Percentiles rank a stretch among this genome's conserved stretches.
Evolutionary conservation across 2,888 invertebrate species (phyloP).

Genomic region (Ditula angustiorana): DNA sequence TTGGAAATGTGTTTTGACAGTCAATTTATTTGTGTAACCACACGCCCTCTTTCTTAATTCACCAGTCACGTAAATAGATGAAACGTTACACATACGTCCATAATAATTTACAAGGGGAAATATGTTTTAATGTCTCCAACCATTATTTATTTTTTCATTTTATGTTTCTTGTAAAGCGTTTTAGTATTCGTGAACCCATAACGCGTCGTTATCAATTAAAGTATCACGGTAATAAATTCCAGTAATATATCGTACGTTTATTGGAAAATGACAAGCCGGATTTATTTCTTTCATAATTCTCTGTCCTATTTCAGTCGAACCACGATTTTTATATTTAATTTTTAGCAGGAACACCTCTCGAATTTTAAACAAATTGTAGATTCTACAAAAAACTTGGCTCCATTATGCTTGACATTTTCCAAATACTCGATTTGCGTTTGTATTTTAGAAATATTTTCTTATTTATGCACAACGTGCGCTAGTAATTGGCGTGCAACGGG

Average conservation of each 20-base stretch:
- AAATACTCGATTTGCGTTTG: not conserved
- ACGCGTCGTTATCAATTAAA: slow-evolving; percentile 19
- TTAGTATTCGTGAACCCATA: slow-evolving; percentile 4
- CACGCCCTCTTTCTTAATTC: slow-evolving; percentile 37
- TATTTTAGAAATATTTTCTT: slow-evolving; percentile 1
- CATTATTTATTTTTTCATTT: slow-evolving; percentile 18
- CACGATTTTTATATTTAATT: not conserved
- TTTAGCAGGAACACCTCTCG: not conserved
- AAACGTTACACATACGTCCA: slow-evolving; percentile 30
- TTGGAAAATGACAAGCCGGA: not conserved
- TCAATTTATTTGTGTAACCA: slow-evolving; percentile 49
- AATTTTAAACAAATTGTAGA: not conserved
- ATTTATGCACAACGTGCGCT: not conserved
- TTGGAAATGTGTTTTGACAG: slow-evolving; percentile 55
- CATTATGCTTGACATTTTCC: no score
- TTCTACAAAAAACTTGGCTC: no score
- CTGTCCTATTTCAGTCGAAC: not conserved
- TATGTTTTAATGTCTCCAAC: slow-evolving; percentile 12
- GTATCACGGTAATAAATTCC: not conserved
- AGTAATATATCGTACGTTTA: not conserved
- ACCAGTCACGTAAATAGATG: slow-evolving; percentile 39
- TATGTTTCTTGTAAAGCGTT: not conserved
- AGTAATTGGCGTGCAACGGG: not conserved
- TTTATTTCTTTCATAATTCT: not conserved
- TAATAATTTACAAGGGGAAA: slow-evolving; percentile 34